Percentiles rank a stretch among this genome's conserved stretches.
Conservation (phyloP, 2,888 invertebrate genomes). For the Teinopalpus imperialis region DNA sequence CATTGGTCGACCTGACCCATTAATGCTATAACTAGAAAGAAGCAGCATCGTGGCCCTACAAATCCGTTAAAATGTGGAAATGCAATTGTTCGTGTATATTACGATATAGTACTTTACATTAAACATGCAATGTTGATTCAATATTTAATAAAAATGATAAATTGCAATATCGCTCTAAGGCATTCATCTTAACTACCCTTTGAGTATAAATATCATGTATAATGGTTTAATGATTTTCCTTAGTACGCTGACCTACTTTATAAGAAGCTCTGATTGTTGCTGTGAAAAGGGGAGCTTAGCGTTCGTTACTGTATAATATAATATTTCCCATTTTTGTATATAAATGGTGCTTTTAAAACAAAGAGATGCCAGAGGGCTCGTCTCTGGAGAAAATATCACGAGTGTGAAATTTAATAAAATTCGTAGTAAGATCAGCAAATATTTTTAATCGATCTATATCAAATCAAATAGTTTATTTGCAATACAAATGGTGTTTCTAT, state of each 20-base stretch:
- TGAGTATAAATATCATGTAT: conserved; percentile 2
- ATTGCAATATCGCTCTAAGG: background rate
- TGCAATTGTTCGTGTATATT: no score
- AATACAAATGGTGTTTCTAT: no score
- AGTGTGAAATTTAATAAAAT: background rate
- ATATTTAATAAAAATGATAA: no score
- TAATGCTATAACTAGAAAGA: no score
- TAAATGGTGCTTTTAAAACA: conserved; percentile 18
- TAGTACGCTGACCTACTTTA: conserved; percentile 17
- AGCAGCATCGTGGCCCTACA: no score
- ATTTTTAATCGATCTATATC: no score
- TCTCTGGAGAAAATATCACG: background rate
- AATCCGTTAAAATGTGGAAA: no score
- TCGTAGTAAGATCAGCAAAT: no score
- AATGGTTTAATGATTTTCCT: conserved; percentile 9
- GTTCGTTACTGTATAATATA: conserved; percentile 3
- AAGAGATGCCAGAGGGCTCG: conserved; percentile 1
- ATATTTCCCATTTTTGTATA: conserved; percentile 9
- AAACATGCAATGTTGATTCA: no score
- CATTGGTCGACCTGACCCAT: no score
- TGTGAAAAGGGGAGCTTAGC: conserved; percentile 3
- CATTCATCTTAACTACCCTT: background rate
- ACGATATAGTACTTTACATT: no score
- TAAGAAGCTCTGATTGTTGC: conserved; percentile 5
- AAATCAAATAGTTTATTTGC: no score